phyloP scores from a whole-genome alignment of 2,797 vertebrate species.

The Uromys caudimaculatus region DNA sequence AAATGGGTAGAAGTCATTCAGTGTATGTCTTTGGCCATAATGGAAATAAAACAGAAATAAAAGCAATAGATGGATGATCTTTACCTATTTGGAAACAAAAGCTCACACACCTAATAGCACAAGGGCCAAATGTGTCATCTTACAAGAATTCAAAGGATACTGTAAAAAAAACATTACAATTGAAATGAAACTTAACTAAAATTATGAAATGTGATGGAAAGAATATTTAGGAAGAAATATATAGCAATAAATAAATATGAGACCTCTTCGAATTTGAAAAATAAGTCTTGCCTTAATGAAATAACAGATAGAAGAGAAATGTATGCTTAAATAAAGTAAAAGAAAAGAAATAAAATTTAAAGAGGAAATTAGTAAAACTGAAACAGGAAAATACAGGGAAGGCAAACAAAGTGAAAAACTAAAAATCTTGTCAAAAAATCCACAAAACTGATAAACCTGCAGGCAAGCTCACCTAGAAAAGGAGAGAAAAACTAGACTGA shows the following conservation, averaged over 20 bases:
- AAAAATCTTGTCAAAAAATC: neutral
- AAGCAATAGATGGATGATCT: neutral
- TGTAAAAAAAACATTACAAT: conserved; percentile 8
- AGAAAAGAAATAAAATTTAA: neutral
- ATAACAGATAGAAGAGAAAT: neutral
- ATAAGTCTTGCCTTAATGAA: neutral
- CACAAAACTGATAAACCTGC: neutral
- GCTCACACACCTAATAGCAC: neutral
- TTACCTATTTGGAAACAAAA: neutral
- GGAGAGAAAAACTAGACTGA: neutral
- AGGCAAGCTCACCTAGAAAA: neutral
- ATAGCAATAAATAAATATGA: neutral
- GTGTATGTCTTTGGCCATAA: neutral
- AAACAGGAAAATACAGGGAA: neutral
- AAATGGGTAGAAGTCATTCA: neutral
- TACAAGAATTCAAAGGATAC: neutral
- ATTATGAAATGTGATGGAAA: neutral
- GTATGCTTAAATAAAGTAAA: neutral
- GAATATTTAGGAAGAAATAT: neutral
- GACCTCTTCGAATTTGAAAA: neutral
- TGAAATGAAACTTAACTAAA: neutral
- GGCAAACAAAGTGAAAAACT: neutral
- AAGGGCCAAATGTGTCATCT: neutral
- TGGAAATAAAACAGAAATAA: neutral
- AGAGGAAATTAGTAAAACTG: neutral